Percentiles rank a stretch among this genome's conserved stretches.
Evolutionary conservation across 2,797 vertebrate species (phyloP).

Genomic region (Pyrocephalus nanus): DNA sequence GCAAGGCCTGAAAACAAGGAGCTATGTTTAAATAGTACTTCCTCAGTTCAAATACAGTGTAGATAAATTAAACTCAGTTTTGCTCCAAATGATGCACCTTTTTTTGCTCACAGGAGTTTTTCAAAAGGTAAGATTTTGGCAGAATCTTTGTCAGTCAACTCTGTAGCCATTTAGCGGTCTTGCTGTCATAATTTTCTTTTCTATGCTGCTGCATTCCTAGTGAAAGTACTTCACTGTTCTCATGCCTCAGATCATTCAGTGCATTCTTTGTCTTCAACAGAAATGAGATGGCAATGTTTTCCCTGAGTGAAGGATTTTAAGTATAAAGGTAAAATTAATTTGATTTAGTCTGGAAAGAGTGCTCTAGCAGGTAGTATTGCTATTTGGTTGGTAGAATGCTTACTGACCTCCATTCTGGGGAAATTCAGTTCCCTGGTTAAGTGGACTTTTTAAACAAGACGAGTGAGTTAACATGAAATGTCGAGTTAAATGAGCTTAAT

Average conservation of each 20-base stretch:
- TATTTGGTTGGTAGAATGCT: neutral
- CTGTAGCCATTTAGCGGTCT: neutral
- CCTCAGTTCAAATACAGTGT: neutral
- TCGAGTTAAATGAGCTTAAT: neutral
- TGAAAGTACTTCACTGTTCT: neutral
- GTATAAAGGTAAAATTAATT: neutral
- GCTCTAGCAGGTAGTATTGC: neutral
- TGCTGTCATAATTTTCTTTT: neutral
- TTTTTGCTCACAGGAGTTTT: neutral
- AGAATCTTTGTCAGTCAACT: neutral
- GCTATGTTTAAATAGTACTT: neutral
- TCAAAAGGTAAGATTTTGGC: neutral
- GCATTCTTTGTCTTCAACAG: neutral
- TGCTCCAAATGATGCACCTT: neutral
- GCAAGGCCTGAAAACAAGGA: constrained; percentile 23
- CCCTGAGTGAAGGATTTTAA: neutral
- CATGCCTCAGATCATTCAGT: neutral
- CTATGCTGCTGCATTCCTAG: neutral
- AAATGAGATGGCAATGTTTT: neutral
- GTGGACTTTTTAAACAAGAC: neutral
- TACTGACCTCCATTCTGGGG: neutral
- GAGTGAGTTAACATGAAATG: neutral
- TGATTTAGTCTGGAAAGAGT: neutral
- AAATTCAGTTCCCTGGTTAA: neutral
- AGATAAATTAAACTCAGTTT: neutral